phyloP scores from a whole-genome alignment of 2,797 vertebrate species.

The Bufotes viridis region DNA sequence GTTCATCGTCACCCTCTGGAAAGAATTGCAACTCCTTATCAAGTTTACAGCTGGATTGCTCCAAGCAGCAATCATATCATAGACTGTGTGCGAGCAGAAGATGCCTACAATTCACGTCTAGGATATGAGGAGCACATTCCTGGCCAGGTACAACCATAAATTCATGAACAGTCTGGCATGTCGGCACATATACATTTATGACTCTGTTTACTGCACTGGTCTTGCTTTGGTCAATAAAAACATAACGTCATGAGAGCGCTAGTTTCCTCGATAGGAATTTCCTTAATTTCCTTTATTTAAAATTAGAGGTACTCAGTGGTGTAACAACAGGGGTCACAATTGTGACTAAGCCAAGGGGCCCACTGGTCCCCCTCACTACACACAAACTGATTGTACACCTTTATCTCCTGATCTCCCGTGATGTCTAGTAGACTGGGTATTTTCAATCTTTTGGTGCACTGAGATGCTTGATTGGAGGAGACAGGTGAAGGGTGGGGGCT shows the following conservation, averaged over 20 bases:
- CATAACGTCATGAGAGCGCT: background rate
- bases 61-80: conserved; percentile 84
- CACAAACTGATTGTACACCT: too few relatives aligned
- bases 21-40: conserved; percentile 88
- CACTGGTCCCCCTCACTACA: too few relatives aligned
- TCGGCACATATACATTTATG: background rate
- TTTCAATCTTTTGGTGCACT: too few relatives aligned
- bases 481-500: too few relatives aligned
- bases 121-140: conserved; percentile 88
- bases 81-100: conserved; percentile 86
- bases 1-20: conserved; percentile 85
- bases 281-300: too few relatives aligned
- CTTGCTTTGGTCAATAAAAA: background rate
- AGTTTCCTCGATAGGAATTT: too few relatives aligned
- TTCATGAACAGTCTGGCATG: background rate
- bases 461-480: too few relatives aligned
- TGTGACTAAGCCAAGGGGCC: too few relatives aligned
- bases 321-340: too few relatives aligned
- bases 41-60: conserved; percentile 87
- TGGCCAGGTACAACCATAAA: conserved; percentile 76
- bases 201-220: background rate
- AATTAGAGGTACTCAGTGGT: too few relatives aligned
- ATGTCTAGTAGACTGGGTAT: too few relatives aligned
- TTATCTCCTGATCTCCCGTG: too few relatives aligned
- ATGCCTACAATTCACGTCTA: conserved; percentile 85